Conservation (phyloP, 2,797 vertebrate species). For the Gephyroberyx darwinii region DNA sequence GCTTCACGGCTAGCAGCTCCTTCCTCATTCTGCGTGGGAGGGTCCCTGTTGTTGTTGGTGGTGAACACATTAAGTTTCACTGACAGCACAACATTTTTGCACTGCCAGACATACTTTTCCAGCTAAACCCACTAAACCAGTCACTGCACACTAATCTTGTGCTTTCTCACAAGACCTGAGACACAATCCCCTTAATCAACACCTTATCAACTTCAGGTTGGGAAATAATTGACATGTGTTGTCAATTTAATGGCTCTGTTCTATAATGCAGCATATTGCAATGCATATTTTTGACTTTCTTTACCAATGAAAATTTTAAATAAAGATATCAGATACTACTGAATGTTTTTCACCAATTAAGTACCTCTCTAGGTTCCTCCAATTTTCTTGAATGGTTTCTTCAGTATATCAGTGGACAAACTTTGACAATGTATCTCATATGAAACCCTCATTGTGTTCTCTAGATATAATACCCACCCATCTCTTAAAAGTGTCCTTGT, state of each 20-base stretch:
- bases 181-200: neutral
- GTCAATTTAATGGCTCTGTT: no score
- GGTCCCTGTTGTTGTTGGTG: constrained; percentile 81
- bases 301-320: neutral
- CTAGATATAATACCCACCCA: no score
- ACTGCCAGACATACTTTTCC: constrained; percentile 11
- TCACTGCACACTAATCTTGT: constrained; percentile 25
- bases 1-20: constrained; percentile 93
- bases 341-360: no score
- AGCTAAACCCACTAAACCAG: constrained; percentile 33
- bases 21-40: constrained; percentile 94
- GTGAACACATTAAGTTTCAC: constrained; percentile 31
- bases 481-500: no score
- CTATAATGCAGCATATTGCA: no score
- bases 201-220: constrained; percentile 5
- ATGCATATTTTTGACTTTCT: no score
- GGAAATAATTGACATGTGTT: neutral
- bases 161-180: constrained; percentile 6
- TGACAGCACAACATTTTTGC: neutral
- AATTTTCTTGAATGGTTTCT: no score
- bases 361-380: no score
- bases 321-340: no score
- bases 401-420: no score
- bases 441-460: no score
- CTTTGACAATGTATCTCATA: no score